phyloP scores from a whole-genome alignment of 2,797 vertebrate genomes.

The Malacoctenus gilli region DNA sequence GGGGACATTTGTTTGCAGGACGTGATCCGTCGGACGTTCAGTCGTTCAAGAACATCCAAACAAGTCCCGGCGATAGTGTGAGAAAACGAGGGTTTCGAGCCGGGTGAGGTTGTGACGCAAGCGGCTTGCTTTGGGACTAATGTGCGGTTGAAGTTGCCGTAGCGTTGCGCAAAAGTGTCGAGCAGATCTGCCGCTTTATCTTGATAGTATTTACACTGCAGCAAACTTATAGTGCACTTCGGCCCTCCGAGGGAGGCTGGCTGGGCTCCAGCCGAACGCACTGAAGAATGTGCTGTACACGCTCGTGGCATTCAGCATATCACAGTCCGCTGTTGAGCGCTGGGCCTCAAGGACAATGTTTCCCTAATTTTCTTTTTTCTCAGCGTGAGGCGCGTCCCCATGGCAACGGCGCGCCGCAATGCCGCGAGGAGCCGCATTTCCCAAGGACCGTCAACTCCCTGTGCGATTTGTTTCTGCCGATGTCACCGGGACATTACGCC shows the following conservation, averaged over 20 bases:
- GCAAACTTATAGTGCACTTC: slow-evolving; percentile 33
- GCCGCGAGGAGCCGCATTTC: slow-evolving; percentile 53
- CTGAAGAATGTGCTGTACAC: slow-evolving; percentile 28
- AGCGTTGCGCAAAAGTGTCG: slow-evolving; percentile 8
- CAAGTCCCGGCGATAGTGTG: neutral
- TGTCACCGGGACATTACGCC: slow-evolving; percentile 21
- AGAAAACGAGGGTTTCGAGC: neutral
- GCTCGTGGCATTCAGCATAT: slow-evolving; percentile 46
- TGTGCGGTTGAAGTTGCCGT: slow-evolving; percentile 5
- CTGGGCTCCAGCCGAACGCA: slow-evolving; percentile 25
- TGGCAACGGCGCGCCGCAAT: slow-evolving; percentile 68
- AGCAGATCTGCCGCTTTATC: slow-evolving; percentile 40
- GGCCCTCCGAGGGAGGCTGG: slow-evolving; percentile 15
- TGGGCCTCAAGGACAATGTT: slow-evolving; percentile 72
- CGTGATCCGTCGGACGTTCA: slow-evolving; percentile 1
- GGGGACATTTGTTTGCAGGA: slow-evolving; percentile 15
- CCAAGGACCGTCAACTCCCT: slow-evolving; percentile 38
- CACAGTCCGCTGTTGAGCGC: slow-evolving; percentile 43
- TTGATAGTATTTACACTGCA: slow-evolving; percentile 50
- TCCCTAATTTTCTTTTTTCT: slow-evolving; percentile 55
- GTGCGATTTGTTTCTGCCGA: slow-evolving; percentile 26
- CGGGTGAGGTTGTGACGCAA: slow-evolving; percentile 5
- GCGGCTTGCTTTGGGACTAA: slow-evolving; percentile 4
- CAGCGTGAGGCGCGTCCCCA: slow-evolving; percentile 63
- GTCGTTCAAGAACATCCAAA: neutral